A percentile compares a stretch with the other conserved stretches of the same genome.
These are phyloP conservation scores for Phymanthus crucifer DNA, from an alignment of 92 coral and sea anemone species.

Conservation along the genomic window DNA sequence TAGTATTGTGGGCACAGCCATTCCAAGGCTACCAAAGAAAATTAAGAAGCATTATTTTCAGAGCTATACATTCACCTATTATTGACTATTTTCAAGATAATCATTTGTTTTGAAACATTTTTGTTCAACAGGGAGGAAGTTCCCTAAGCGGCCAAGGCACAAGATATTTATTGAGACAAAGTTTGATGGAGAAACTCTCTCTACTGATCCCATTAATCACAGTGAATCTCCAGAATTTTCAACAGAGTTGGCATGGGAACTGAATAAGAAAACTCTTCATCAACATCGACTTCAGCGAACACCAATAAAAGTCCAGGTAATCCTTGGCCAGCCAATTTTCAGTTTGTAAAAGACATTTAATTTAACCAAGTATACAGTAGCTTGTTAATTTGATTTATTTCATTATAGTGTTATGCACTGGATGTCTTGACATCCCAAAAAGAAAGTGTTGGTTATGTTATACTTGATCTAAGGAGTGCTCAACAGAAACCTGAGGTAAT, in stretches of 20 bases:
- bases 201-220: slow-evolving; percentile 95
- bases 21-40: too few relatives aligned
- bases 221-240: slow-evolving; percentile 86
- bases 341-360: neutral
- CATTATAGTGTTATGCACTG: slow-evolving; percentile 84
- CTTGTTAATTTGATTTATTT: neutral
- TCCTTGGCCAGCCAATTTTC: neutral
- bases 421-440: slow-evolving; percentile 83
- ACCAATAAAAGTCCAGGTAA: slow-evolving; percentile 98
- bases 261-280: slow-evolving; percentile 84
- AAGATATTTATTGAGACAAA: slow-evolving; percentile 90
- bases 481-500: slow-evolving; percentile 83
- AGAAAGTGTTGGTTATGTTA: slow-evolving; percentile 94
- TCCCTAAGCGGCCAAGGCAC: slow-evolving; percentile 88
- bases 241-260: slow-evolving; percentile 98
- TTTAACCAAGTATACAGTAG: neutral
- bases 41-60: too few relatives aligned
- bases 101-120: neutral
- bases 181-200: slow-evolving; percentile 96
- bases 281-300: slow-evolving; percentile 95
- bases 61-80: too few relatives aligned
- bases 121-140: slow-evolving; percentile 66
- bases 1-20: too few relatives aligned
- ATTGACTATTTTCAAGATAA: too few relatives aligned
- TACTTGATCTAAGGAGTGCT: slow-evolving; percentile 93